Evolutionary conservation across 2,888 invertebrate genomes (phyloP), one percentile per base, ranked within the genome.

Genomic region (Dynastes maya): DNA sequence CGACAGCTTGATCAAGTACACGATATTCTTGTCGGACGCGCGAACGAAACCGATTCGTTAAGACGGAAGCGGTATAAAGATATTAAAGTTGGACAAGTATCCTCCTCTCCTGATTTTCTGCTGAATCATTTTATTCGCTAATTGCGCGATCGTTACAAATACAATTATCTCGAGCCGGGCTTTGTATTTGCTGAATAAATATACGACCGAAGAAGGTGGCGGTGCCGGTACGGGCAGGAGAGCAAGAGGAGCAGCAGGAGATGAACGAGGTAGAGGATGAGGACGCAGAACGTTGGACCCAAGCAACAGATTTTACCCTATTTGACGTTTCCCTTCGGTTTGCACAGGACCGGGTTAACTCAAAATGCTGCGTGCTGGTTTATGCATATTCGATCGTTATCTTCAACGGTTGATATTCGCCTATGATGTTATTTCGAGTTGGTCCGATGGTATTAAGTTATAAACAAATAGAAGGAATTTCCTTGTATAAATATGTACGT

Each of bases 121-220:
- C 87, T 86, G 86, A 87, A 86, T 87, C 87, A 84, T 86, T 86
- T 85, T 84, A 86, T 85, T 86, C 86, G 85, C 85, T 88, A 88
- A 88, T 88, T 87, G 88, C 85, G 83, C 87, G 87, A 87, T 87
- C 88, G 87, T 87, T 88, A 85, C 86, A 87, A 87, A 88, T 86
- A 86, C 86, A 88, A 88, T 88, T 88, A 88, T 86, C 86, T 85
- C 84, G 84, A 86, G 84, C 83, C 83, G 84, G 83, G 86, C 86
- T 86, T 86, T 86, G 84, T 86, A 85, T 87, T 87, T 86, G 85
- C 86, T 83, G 86, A 87, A 87, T 87, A 87, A 87, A 87, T 87
- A 87, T 61, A 77, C 77, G 68, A 68, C 58, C 45, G 75, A 51
- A 75, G 40, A 51, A 68, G 40, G 68, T 27, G 49, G 27, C 9